Evolutionary conservation across 2,113 vertebrate species (phyloP), one percentile per base, ranked within the genome.

Genomic region (Crotophaga sulcirostris): DNA sequence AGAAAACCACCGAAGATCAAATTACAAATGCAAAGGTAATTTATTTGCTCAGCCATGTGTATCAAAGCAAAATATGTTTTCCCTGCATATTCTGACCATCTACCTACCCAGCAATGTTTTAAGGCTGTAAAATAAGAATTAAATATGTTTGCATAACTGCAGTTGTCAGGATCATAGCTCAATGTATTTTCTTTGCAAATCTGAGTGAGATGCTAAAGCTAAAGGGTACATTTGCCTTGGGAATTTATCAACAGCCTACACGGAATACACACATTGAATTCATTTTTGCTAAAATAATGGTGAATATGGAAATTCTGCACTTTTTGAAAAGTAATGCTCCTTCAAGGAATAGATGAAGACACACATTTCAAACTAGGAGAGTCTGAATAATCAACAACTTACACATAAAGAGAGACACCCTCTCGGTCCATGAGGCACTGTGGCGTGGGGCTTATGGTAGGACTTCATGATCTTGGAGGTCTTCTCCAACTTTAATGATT

Each of bases 1-100:
- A 87, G 62, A 81, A 95, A 93, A 89, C 60, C 87, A 56, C 19
- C 2, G 0, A 94, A 91, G 47, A 86, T 68, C 80, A 89, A 90
- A 91, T 85, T 94, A 95, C 70, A 93, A 67, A 80, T 62, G 55
- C 4, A 1, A 8, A 73, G 64, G 85, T 68, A 81, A 90, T 94
- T 95, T 92, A 93, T 95, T 90, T 94, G 49, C 12, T 77, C 69
- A 90, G 49, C 56, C 78, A 44, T 47, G 69, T 68, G 54, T 73
- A 91, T 60, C 80, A 82, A 92, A 92, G 56, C 59, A 82, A 95
- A 90, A 69, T 79, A 64, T 23, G 33, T 87, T 93, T 94, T 94
- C 64, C 47, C 45, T 63, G n/a, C 49, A 45, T 73, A 82, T 42
- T 68, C 44, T 82, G 82, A 94, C 56, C 83, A 87, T 19, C n/a